Base-by-base conservation (phyloP, 1,140 invertebrate genomes). In the Pissodes strobi region DNA sequence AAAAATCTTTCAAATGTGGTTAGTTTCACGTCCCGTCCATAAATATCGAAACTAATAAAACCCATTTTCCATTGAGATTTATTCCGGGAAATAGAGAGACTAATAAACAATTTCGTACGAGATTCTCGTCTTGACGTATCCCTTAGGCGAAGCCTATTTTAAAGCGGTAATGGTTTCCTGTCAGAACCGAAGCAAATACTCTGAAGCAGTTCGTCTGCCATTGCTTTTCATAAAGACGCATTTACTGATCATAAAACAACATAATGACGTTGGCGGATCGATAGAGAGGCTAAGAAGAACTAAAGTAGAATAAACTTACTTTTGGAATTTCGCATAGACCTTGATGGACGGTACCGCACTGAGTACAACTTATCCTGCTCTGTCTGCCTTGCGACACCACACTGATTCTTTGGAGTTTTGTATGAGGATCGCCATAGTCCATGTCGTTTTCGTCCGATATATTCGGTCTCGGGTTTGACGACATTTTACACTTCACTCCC, bases 321-420 rank as follows among this genome's bases (percentile, higher is more conserved):
- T 65, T 51, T 15, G 51, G 57, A 13, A 64, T 62, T 39, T 45
- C 62, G 25, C 69, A 70, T 10, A 34, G 41, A 13, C 69, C 69
- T 38, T 65, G 59, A 52, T 72, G 70, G n/a, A 67, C 23, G n/a
- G 49, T 30, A 4, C 71, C 69, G 46, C 71, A 72, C 23, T 66
- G 64, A 19, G 64, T 71, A 52, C 71, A 72, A 25, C 62, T 67
- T 15, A 66, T 68, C 51, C 66, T 68, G 38, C 60, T 69, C 38
- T 63, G 51, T 59, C 46, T 64, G 4, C 64, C 51, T 39, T 58
- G 55, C 1, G 61, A 64, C 13, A 56, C 43, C 15, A 64, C 61
- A 56, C 61, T 64, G 8, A 60, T 34, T 49, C 64, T 53, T 46
- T 57, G 59, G 9, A 34, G 46, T 23, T 60, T 56, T 17, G 13